A percentile compares a stretch with the other conserved stretches of the same genome.
These are phyloP conservation scores for Monopis laevigella DNA, from an alignment of 2,888 invertebrate genomes.

Conservation along the genomic window DNA sequence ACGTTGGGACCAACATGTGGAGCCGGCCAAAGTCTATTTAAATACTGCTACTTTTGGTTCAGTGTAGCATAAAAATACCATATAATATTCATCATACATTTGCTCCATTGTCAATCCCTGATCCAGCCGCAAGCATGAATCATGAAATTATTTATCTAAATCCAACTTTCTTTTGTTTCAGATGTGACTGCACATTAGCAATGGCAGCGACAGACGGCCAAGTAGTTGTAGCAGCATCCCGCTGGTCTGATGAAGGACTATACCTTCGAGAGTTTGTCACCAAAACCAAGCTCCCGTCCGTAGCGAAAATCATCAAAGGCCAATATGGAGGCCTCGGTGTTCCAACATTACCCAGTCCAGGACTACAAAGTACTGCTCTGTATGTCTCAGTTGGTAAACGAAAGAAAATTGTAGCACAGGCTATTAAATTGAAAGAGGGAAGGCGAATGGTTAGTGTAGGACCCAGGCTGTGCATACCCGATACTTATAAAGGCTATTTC, in stretches of 20 bases:
- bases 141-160: too few relatives aligned
- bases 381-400: slow-evolving; percentile 86
- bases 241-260: slow-evolving; percentile 77
- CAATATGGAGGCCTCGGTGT: slow-evolving; percentile 93
- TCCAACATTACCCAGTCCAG: slow-evolving; percentile 86
- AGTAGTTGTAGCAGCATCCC: slow-evolving; percentile 86
- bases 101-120: too few relatives aligned
- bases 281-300: slow-evolving; percentile 81
- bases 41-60: too few relatives aligned
- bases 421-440: slow-evolving; percentile 90
- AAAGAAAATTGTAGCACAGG: slow-evolving; percentile 87
- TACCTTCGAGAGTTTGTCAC: slow-evolving; percentile 79
- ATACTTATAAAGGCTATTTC: slow-evolving; percentile 91
- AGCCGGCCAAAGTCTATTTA: too few relatives aligned
- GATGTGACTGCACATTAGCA: slow-evolving; percentile 59
- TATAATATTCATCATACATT: too few relatives aligned
- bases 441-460: slow-evolving; percentile 82
- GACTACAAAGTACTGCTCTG: slow-evolving; percentile 85
- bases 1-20: too few relatives aligned
- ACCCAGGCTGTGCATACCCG: slow-evolving; percentile 88
- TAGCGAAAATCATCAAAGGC: slow-evolving; percentile 93
- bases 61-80: too few relatives aligned
- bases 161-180: slow-evolving; percentile 47
- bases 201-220: slow-evolving; percentile 94
- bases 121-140: too few relatives aligned